These are phyloP conservation scores for Lithobates pipiens DNA, from an alignment of 2,797 vertebrate species.

Conservation along the genomic window DNA sequence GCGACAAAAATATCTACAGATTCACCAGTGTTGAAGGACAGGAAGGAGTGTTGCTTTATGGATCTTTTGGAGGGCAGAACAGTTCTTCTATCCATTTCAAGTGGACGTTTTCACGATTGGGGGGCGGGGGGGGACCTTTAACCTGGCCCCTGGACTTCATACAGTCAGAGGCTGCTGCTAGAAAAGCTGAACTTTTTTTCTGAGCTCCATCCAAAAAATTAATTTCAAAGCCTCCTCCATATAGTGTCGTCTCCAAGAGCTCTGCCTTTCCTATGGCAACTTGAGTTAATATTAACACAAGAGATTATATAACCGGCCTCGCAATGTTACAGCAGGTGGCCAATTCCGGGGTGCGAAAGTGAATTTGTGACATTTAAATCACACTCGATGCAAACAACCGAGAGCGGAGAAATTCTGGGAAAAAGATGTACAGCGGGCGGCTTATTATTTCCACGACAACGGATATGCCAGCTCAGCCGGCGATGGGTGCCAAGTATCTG, in stretches of 20 bases:
- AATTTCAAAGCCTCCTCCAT: background rate
- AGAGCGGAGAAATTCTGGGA: background rate
- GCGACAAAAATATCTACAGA: too few species aligned
- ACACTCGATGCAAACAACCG: background rate
- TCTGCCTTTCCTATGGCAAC: background rate
- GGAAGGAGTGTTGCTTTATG: too few species aligned
- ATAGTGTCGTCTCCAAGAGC: background rate
- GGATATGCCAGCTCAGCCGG: constrained; percentile 33
- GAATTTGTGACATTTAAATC: background rate
- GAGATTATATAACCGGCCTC: background rate
- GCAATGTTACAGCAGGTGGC: background rate
- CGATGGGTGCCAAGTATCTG: constrained; percentile 18
- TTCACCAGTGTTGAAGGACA: too few species aligned
- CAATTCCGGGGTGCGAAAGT: background rate
- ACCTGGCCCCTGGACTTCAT: too few species aligned
- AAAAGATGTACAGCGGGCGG: constrained; percentile 8
- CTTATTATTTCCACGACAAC: constrained; percentile 29
- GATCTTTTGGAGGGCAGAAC: too few species aligned
- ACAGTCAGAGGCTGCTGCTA: too few species aligned
- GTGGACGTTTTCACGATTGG: too few species aligned
- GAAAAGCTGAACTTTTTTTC: background rate
- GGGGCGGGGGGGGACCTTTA: too few species aligned
- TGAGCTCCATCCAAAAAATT: background rate
- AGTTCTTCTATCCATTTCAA: too few species aligned
- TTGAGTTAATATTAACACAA: background rate